Conservation (phyloP, 2,113 vertebrate genomes). For the Bombycilla garrulus region DNA sequence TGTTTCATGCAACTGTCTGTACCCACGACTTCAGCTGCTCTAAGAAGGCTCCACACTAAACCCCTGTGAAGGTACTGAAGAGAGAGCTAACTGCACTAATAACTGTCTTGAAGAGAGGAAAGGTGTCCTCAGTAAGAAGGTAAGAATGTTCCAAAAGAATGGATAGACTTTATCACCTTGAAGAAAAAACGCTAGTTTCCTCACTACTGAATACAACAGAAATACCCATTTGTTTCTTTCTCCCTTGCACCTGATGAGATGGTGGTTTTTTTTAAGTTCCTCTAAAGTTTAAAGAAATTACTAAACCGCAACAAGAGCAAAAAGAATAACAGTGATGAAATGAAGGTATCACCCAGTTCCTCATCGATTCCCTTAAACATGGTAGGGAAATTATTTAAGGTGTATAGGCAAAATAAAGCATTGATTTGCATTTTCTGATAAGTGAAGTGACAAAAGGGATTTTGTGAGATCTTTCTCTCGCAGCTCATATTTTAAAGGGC, state of each 20-base stretch:
- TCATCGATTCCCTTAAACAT: accelerated
- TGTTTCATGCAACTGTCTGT: background rate
- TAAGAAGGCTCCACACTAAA: background rate
- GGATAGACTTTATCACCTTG: background rate
- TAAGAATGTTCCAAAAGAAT: background rate
- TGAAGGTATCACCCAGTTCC: background rate
- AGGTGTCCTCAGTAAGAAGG: background rate
- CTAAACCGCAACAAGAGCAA: background rate
- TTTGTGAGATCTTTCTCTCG: background rate
- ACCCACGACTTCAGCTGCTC: background rate
- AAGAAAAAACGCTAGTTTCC: background rate
- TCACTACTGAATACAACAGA: background rate
- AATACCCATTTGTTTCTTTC: background rate
- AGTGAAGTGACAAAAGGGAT: background rate
- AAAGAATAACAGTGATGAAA: background rate
- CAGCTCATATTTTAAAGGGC: background rate
- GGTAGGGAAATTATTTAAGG: background rate
- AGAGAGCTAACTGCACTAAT: background rate
- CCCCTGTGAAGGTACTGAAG: background rate
- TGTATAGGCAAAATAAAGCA: background rate
- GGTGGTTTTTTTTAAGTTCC: background rate
- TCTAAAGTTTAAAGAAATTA: background rate
- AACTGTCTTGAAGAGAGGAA: background rate
- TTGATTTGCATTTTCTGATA: background rate
- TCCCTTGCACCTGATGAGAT: background rate